phyloP scores from a whole-genome alignment of 2,797 vertebrate genomes.

The Philypnodon macrostomus region DNA sequence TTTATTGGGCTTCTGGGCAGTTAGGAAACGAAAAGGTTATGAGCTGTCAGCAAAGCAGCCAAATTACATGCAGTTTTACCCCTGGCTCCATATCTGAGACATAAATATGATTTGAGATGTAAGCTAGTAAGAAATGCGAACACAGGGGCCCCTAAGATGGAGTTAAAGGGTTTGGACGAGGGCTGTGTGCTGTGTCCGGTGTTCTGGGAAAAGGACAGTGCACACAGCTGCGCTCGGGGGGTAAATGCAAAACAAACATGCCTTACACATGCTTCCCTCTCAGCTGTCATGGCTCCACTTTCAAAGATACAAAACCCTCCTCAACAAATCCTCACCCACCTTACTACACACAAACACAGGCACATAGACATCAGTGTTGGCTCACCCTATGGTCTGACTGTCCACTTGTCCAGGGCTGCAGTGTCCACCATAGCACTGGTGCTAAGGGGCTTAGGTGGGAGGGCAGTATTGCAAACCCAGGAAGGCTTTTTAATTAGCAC shows the following conservation, averaged over 20 bases:
- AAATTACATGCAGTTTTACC: slow-evolving; percentile 50
- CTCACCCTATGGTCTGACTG: slow-evolving; percentile 36
- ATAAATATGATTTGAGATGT: slow-evolving; percentile 40
- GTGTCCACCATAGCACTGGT: slow-evolving; percentile 36
- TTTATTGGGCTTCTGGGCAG: slow-evolving; percentile 49
- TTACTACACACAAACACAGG: slow-evolving; percentile 35
- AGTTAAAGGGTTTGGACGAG: slow-evolving; percentile 55
- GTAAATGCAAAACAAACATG: slow-evolving; percentile 85
- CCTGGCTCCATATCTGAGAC: slow-evolving; percentile 33
- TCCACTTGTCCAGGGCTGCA: slow-evolving; percentile 50
- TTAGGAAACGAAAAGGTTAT: slow-evolving; percentile 32
- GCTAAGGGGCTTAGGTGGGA: slow-evolving; percentile 22
- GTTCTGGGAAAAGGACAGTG: slow-evolving; percentile 81
- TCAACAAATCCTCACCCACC: slow-evolving; percentile 17
- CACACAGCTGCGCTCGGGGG: slow-evolving; percentile 77
- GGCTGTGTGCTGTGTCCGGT: slow-evolving; percentile 70
- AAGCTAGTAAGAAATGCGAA: slow-evolving; percentile 40
- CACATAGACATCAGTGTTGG: slow-evolving; percentile 40
- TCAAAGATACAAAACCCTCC: slow-evolving; percentile 61
- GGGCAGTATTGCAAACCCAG: slow-evolving; percentile 40
- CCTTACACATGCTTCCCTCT: slow-evolving; percentile 78
- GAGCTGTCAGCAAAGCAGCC: slow-evolving; percentile 50
- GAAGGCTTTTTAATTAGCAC: slow-evolving; percentile 76
- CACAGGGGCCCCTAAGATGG: slow-evolving; percentile 39
- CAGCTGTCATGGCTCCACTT: slow-evolving; percentile 84